Percentiles rank a stretch among this genome's conserved stretches.
phyloP scores from a whole-genome alignment of 2,888 invertebrate species.

The Aphelenchoides bicaudatus region DNA sequence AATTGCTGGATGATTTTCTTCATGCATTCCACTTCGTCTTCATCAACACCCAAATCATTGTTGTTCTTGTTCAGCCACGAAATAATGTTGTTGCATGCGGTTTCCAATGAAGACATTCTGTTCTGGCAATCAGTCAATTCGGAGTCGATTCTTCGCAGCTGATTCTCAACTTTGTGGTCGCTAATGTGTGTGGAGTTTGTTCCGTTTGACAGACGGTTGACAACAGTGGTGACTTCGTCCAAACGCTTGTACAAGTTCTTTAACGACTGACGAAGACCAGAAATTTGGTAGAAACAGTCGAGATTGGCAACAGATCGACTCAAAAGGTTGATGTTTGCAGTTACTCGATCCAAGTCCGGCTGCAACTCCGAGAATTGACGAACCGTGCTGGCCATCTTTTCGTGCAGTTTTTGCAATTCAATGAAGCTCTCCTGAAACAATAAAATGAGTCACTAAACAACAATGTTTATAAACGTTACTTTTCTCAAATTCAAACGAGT shows the following conservation, averaged over 20 bases:
- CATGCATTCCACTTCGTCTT: slow-evolving; percentile 7
- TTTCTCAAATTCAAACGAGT: neutral
- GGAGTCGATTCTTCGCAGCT: slow-evolving; percentile 19
- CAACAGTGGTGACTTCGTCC: neutral
- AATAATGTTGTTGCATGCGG: slow-evolving; percentile 26
- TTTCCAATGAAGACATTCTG: slow-evolving; percentile 30
- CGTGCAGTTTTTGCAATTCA: neutral
- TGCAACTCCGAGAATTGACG: neutral
- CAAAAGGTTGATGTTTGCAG: neutral
- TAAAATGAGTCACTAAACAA: neutral
- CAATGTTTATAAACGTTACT: neutral
- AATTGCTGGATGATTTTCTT: slow-evolving; percentile 11
- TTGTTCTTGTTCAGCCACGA: neutral
- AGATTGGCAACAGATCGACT: slow-evolving; percentile 7
- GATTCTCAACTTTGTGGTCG: neutral
- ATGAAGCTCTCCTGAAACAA: slow-evolving; percentile 1
- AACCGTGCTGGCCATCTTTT: neutral
- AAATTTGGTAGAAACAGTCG: slow-evolving; percentile 4
- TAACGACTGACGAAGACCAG: neutral
- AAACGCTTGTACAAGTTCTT: slow-evolving; percentile 1
- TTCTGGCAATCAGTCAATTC: slow-evolving; percentile 32
- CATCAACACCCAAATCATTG: neutral
- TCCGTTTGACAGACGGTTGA: slow-evolving; percentile 1
- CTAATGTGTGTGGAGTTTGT: too few relatives aligned
- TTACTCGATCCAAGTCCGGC: neutral